Conservation (phyloP, 2,888 invertebrate species). For the Macropis europaea region DNA sequence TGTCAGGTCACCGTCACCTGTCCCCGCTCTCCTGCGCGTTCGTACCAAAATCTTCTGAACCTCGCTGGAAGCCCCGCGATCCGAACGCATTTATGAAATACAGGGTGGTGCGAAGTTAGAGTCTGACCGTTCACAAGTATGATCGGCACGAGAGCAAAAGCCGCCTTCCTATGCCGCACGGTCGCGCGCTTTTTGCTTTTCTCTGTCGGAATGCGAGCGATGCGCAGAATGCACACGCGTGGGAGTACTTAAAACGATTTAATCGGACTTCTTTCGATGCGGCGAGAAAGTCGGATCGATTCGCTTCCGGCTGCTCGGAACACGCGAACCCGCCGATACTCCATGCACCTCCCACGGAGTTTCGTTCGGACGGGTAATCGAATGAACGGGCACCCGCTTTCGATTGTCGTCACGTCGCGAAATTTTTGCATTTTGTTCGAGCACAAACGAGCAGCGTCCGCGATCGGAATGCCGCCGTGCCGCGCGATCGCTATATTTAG, state of each 20-base stretch:
- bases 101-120: too few species aligned
- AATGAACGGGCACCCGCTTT: too few species aligned
- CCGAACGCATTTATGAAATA: too few species aligned
- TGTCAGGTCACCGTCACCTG: constrained; percentile 58
- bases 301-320: constrained; percentile 12
- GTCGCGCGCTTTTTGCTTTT: not conserved
- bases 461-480: constrained; percentile 62
- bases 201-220: not conserved
- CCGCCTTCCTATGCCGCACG: not conserved
- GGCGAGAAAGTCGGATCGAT: not conserved
- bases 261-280: constrained; percentile 3
- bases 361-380: too few species aligned
- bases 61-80: too few species aligned
- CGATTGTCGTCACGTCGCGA: not conserved
- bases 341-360: too few species aligned
- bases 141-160: too few species aligned
- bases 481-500: constrained; percentile 63
- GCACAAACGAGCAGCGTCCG: constrained; percentile 52
- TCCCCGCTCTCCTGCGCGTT: constrained; percentile 40
- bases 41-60: too few species aligned
- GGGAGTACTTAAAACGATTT: constrained; percentile 2
- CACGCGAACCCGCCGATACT: not conserved
- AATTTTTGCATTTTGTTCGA: constrained; percentile 1
- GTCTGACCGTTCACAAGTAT: too few species aligned
- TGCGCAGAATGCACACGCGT: constrained; percentile 15